Conservation (phyloP, 2,113 vertebrate genomes). For the Cyrtonyx montezumae region DNA sequence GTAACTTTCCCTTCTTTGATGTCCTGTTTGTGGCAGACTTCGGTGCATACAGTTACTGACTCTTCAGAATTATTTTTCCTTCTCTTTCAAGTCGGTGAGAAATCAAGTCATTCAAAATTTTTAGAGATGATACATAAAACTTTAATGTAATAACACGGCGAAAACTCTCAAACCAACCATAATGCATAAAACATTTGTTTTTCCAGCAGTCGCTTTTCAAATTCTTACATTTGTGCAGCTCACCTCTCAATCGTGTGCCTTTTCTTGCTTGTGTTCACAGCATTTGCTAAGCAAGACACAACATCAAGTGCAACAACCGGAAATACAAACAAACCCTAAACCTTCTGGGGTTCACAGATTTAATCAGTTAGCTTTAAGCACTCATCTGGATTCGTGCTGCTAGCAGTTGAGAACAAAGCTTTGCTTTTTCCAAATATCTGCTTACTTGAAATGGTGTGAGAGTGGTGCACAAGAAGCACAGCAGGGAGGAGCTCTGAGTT, state of each 20-base stretch:
- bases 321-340: neutral
- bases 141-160: slow-evolving; percentile 1
- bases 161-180: neutral
- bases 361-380: neutral
- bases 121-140: slow-evolving; percentile 35
- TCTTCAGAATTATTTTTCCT: slow-evolving; percentile 20
- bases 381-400: neutral
- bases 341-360: neutral
- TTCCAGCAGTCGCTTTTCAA: slow-evolving; percentile 33
- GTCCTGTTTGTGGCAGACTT: slow-evolving; percentile 44
- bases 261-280: neutral
- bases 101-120: slow-evolving; percentile 41
- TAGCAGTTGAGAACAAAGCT: neutral
- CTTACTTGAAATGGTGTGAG: neutral
- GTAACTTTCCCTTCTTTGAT: slow-evolving; percentile 57
- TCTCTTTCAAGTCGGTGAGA: slow-evolving; percentile 53
- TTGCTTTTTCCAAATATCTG: neutral
- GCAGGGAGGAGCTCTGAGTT: neutral
- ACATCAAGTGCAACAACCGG: neutral
- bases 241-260: neutral
- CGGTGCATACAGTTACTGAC: slow-evolving; percentile 44
- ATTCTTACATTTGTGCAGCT: neutral
- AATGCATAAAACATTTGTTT: slow-evolving; percentile 1
- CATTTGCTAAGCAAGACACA: neutral
- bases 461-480: neutral